Conservation (phyloP, 2,113 vertebrate species). For the Microcebus lehilahytsara region DNA sequence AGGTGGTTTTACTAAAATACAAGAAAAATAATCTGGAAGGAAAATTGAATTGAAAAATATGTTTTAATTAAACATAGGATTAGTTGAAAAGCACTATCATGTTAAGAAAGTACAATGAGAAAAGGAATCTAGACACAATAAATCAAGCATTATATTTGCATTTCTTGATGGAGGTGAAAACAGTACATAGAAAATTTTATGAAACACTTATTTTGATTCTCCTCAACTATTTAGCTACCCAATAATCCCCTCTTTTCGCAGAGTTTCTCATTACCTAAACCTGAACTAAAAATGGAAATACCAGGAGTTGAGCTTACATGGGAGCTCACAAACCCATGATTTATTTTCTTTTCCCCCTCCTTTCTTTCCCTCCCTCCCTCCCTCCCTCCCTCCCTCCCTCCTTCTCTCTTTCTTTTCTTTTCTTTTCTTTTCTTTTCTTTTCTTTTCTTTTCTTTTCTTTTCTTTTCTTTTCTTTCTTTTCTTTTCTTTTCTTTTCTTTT, state of each 20-base stretch:
- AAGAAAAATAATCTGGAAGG: neutral
- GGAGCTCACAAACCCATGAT: neutral
- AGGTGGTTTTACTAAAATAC: neutral
- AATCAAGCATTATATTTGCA: neutral
- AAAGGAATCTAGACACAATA: neutral
- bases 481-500: fast-evolving
- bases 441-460: neutral
- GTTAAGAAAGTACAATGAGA: neutral
- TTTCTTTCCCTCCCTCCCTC: neutral
- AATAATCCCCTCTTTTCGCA: no score
- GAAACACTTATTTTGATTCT: neutral
- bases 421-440: no score
- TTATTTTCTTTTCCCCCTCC: neutral
- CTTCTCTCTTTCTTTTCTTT: neutral
- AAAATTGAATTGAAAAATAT: neutral
- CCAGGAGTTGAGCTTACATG: neutral
- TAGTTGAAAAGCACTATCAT: neutral
- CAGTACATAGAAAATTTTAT: neutral
- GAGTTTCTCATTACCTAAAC: neutral
- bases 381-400: neutral
- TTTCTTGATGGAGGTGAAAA: neutral
- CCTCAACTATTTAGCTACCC: neutral
- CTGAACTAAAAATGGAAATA: neutral
- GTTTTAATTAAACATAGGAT: neutral
- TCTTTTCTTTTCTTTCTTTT: fast-evolving